Percentiles rank a stretch among this genome's conserved stretches.
phyloP scores from a whole-genome alignment of 2,888 invertebrate species.

The Seira musarum region DNA sequence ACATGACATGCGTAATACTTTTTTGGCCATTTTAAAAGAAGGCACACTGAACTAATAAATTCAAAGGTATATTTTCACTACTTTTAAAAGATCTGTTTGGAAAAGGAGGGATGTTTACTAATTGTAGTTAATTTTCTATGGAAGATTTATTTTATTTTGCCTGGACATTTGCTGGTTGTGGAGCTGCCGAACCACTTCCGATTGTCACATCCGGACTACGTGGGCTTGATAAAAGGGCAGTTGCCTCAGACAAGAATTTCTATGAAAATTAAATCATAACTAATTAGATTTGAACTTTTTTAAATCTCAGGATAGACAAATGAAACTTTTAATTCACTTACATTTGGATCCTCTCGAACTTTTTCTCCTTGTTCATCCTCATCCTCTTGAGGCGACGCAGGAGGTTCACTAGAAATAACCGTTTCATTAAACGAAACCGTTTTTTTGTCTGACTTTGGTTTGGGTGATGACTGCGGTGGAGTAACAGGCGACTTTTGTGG shows the following conservation, averaged over 20 bases:
- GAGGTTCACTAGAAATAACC: conserved; percentile 76
- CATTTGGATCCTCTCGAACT: conserved; percentile 86
- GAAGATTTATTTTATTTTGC: not conserved
- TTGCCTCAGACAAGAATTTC: conserved; percentile 87
- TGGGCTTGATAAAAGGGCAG: conserved; percentile 84
- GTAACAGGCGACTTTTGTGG: conserved; percentile 70
- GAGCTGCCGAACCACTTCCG: conserved; percentile 76
- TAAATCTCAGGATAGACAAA: too few species aligned
- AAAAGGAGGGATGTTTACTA: too few species aligned
- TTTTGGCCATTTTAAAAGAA: too few species aligned
- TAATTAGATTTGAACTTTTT: too few species aligned
- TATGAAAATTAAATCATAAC: conserved; percentile 72
- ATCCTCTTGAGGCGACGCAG: conserved; percentile 71
- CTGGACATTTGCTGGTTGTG: not conserved
- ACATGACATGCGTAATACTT: too few species aligned
- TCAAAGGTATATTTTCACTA: too few species aligned
- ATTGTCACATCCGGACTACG: conserved; percentile 77
- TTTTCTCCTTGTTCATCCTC: conserved; percentile 73
- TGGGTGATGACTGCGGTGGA: conserved; percentile 70
- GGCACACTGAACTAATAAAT: too few species aligned
- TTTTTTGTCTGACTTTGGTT: conserved; percentile 67
- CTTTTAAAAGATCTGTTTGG: too few species aligned
- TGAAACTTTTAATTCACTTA: conserved; percentile 72
- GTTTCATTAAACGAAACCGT: conserved; percentile 69
- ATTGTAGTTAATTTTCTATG: too few species aligned